Evolutionary conservation across 2,797 vertebrate genomes (phyloP), one percentile per base, ranked within the genome.

Genomic region (Semaprochilodus insignis): DNA sequence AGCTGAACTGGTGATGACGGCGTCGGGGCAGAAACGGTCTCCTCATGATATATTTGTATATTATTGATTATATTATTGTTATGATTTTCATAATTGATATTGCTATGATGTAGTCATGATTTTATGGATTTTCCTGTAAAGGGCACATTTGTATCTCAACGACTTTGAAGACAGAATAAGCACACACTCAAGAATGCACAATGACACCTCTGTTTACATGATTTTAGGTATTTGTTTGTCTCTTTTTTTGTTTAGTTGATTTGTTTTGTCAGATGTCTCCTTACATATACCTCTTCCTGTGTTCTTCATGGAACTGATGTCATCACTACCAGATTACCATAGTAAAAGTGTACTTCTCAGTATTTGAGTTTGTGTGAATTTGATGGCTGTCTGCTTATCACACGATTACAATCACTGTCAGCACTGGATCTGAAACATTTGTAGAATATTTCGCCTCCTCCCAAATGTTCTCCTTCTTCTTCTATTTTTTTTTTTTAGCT

Each of bases 111-210:
- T 93, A 93, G 92, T 92, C 90, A 90, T 92, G 89, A 90, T 93
- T 85, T 86, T 85, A 85, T 88, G 84, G 82, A 83, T 85, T 85
- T 92, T 94, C 90, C 92, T 93, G 91, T 93, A 90, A 94, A 93
- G 93, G 93, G 93, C 93, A 94, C 93, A 94, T 94, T 85, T 92
- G 90, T 91, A 92, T 93, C 88, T 92, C 91, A 91, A 91, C 91
- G 92, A 90, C 91, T 91, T 90, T 89, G 90, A 90, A 89, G 88
- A 90, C 91, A 89, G 86, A 93, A 91, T 90, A 94, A 95, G 93
- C 94, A 95, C 94, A 95, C 91, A 88, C 90, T 92, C 85, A 87
- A 86, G 89, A 92, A 94, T 94, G 94, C 93, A 94, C 94, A 95
- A 93, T 87, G 88, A 93, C 90, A 87, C 91, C 93, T 92, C 94